These are phyloP conservation scores for Meloe dianella DNA, from an alignment of 2,888 invertebrate genomes.

Conservation along the genomic window DNA sequence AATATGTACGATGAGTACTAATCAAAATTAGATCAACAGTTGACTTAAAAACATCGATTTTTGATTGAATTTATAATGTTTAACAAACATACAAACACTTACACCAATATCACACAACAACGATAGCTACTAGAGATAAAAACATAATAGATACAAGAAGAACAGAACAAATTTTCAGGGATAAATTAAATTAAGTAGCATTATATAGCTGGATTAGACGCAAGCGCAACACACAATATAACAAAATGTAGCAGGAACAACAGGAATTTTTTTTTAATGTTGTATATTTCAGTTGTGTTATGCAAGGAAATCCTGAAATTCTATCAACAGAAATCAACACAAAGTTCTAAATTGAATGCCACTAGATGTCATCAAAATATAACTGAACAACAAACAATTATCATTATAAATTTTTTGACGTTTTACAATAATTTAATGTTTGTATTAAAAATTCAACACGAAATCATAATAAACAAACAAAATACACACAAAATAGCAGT, in stretches of 20 bases:
- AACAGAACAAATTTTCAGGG: conserved; percentile 13
- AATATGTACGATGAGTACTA: conserved; percentile 8
- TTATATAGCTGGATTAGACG: conserved; percentile 25
- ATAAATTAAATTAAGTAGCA: conserved; percentile 28
- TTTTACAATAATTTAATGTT: background rate
- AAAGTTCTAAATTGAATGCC: background rate
- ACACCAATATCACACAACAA: background rate
- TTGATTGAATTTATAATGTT: background rate
- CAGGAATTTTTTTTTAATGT: background rate
- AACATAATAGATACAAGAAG: conserved; percentile 9
- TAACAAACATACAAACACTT: too few relatives aligned
- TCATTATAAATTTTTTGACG: too few relatives aligned
- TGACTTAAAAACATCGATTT: too few relatives aligned
- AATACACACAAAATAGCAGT: conserved; percentile 13
- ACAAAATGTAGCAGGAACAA: conserved; percentile 13
- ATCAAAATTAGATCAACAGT: conserved; percentile 48
- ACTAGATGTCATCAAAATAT: conserved; percentile 2
- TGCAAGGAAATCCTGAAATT: conserved; percentile 6
- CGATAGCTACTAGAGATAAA: background rate
- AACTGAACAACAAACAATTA: background rate
- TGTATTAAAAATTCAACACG: background rate
- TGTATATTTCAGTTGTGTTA: background rate
- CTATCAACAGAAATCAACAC: background rate
- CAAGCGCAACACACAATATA: conserved; percentile 18
- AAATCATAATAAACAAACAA: too few relatives aligned